Evolutionary conservation across 1,140 invertebrate genomes (phyloP).

Genomic region (Drosophila tristis): DNA sequence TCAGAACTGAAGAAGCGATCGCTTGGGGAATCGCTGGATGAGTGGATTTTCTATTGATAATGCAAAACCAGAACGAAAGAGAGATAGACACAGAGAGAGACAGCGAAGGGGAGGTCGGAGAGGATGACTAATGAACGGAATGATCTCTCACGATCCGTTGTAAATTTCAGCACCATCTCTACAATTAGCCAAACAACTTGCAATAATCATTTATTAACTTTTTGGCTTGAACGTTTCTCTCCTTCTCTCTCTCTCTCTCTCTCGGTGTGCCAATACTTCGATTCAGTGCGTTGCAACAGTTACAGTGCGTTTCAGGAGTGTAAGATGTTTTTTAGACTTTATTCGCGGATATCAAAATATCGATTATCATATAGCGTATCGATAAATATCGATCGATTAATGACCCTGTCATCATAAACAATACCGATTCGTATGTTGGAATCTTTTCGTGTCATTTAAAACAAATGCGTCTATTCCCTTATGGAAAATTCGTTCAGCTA

Average conservation of each 20-base stretch:
- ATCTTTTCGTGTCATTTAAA: no score
- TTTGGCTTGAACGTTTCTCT: background rate
- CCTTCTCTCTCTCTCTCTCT: background rate
- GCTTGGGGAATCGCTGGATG: background rate
- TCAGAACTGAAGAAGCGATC: conserved; percentile 3
- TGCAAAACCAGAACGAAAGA: conserved; percentile 17
- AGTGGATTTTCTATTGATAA: conserved; percentile 36
- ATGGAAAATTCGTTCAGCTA: no score
- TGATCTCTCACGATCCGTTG: conserved; percentile 32
- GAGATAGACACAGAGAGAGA: conserved; percentile 6
- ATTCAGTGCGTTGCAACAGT: background rate
- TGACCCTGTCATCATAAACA: no score
- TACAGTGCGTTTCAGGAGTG: conserved; percentile 5
- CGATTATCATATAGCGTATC: no score
- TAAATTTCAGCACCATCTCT: conserved; percentile 51
- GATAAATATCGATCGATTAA: no score
- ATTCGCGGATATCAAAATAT: no score
- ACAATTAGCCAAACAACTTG: conserved; percentile 51
- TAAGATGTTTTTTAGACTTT: background rate
- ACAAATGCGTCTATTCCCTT: no score
- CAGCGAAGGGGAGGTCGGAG: background rate
- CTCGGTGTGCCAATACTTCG: no score
- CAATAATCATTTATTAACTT: conserved; percentile 55
- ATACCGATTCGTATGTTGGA: no score
- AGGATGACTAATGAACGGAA: conserved; percentile 40